These are phyloP conservation scores for Gobio occitaniae DNA, from an alignment of 2,797 vertebrate species.

Conservation along the genomic window DNA sequence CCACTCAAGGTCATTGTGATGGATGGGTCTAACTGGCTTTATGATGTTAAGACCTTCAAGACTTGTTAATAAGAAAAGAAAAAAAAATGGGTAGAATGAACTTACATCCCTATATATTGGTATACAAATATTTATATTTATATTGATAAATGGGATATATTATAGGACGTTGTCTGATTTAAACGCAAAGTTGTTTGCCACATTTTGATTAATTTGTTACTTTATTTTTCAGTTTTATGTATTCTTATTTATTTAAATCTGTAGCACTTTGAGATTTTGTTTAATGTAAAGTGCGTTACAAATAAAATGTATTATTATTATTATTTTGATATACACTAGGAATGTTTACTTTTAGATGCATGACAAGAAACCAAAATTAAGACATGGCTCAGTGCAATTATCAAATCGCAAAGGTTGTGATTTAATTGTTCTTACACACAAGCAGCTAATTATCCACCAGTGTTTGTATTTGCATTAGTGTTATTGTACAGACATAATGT, in stretches of 20 bases:
- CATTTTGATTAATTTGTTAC: too few species aligned
- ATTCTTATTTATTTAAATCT: too few species aligned
- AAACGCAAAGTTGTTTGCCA: neutral
- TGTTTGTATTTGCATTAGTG: neutral
- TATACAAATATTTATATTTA: too few species aligned
- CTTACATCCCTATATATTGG: neutral
- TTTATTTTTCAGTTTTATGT: too few species aligned
- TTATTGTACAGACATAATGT: neutral
- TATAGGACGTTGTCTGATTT: neutral
- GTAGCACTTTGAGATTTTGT: too few species aligned
- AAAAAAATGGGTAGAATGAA: neutral
- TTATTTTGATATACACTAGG: too few species aligned
- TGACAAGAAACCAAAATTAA: neutral
- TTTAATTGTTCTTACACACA: neutral
- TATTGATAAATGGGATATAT: neutral
- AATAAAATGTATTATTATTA: too few species aligned
- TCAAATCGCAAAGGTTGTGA: neutral
- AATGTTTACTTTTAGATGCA: neutral
- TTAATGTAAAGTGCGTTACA: too few species aligned
- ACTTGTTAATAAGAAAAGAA: slow-evolving; percentile 2
- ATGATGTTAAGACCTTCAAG: neutral
- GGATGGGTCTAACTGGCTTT: neutral
- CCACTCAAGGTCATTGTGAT: neutral
- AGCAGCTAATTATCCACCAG: neutral
- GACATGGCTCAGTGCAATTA: neutral